Base-by-base conservation (phyloP, 2,797 vertebrate species). In the Strix occidentalis region DNA sequence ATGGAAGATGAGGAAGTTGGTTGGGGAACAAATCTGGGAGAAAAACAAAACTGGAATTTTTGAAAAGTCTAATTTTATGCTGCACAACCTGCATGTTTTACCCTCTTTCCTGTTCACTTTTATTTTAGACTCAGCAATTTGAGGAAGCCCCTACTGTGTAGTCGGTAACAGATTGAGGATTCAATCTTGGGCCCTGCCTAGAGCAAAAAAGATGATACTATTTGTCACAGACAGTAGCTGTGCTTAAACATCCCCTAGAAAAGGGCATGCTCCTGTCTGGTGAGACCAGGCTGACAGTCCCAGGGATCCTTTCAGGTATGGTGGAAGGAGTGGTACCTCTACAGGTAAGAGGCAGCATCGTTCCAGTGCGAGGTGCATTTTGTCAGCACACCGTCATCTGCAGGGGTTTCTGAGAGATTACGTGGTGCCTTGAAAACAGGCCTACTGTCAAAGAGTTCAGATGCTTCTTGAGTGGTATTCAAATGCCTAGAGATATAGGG, bases 401-500 rank as follows among this genome's bases (percentile, higher is more conserved):
- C 86, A 92, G 84, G 78, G 91, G 81, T 83, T 95, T 87, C 90
- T 77, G 71, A 66, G 79, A 96, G 86, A 90, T 94, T 92, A 90
- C 16, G 1, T 5, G 7, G 89, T 78, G 78, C 71, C 5, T 39
- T 46, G 20, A 78, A 57, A 75, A 43, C 37, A 71, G 68, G 48
- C 64, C 3, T 29, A 26, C 75, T 1, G 3, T 74, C 84, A 82
- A 65, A 78, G 91, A 43, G 64, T 87, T 95, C 88, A 85, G 93
- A 48, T 87, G 50, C 64, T 89, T 61, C 80, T 68, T 16, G 45
- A 91, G 53, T 60, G 78, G 90, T 94, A 57, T 95, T 81, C 86
- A 94, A 82, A 92, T 82, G 84, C 93, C 93, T 93, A 71, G 78
- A 95, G 90, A 96, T 77, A 95, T 5, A 92, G 71, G 79, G 92